Base-by-base conservation (phyloP, 2,797 vertebrate genomes). In the Rhinogobio ventralis region DNA sequence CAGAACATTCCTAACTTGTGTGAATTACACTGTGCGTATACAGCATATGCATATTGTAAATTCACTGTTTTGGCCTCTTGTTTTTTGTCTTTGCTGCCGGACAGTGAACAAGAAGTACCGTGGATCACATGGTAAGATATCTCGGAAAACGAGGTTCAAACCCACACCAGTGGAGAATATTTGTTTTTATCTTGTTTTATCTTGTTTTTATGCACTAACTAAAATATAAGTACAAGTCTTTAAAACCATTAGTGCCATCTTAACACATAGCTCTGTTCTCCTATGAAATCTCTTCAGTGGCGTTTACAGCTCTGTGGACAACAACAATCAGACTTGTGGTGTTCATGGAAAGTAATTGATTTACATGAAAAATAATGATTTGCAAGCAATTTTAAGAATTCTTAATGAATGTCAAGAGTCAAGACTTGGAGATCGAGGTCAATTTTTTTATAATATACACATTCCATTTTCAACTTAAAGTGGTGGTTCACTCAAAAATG, bases 91-190 rank as follows among this genome's bases (percentile, higher is more conserved):
- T 83, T 88, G 91, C 91, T 93, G 89, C 92, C 57, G 91, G 90
- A 93, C 94, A 95, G 94, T 92, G 90, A 93, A 90, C 90, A 95
- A 94, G 94, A 94, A 91, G 93, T 94, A 92, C 86, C 92, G 88
- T 2, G 90, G 91, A 90, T 93, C 91, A 89, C 85, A 91, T 93
- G 94, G 94, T 95, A 95, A 95, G 88, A 86, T 49, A 51, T 82
- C 25, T 85, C 33, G 76, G 73, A 74, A 66, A 84, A 73, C 23
- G 19, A 77, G 46, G 64, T 53, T 76, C 39, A 79, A 66, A 33
- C 55, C n/a, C 14, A 62, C 39, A n/a, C 11, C 49, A 33, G 20
- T 51, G 57, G 23, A 33, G 30, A 39, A 51, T 25, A 73, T 73
- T 53, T 36, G 28, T 73, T 67, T 36, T 36, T 20, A 30, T 45